phyloP scores from a whole-genome alignment of 1,140 invertebrate species.

The Diprion similis region DNA sequence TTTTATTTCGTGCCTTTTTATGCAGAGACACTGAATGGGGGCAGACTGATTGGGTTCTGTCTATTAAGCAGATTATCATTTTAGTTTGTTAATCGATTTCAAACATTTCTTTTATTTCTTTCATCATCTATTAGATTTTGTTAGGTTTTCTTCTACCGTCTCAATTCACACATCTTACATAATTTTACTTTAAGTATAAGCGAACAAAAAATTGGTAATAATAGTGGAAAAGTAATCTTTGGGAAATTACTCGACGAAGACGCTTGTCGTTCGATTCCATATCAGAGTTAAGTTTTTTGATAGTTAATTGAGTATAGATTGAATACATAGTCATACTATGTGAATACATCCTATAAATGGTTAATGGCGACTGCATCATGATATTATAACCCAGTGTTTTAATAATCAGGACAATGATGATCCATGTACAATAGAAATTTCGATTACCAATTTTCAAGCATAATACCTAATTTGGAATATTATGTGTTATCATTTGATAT shows the following conservation, averaged over 20 bases:
- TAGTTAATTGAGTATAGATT: not conserved
- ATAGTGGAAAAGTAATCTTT: constrained; percentile 8
- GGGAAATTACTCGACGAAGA: constrained; percentile 1
- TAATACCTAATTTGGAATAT: not conserved
- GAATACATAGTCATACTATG: not conserved
- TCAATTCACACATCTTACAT: not conserved
- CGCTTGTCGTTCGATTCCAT: not conserved
- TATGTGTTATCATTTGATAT: constrained; percentile 2
- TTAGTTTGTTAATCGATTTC: not conserved
- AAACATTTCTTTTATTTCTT: not conserved
- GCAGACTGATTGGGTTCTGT: not conserved
- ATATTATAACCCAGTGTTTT: constrained; percentile 3
- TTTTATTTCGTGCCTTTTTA: constrained; percentile 4
- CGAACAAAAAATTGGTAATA: not conserved
- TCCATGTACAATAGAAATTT: not conserved
- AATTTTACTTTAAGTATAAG: not conserved
- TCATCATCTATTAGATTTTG: not conserved
- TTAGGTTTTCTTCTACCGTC: not conserved
- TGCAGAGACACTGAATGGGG: not conserved
- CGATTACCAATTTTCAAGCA: too few species aligned
- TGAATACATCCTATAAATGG: not conserved
- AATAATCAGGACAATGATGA: not conserved
- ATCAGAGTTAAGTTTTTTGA: constrained; percentile 2
- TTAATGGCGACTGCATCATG: not conserved
- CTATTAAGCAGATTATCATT: not conserved